Evolutionary conservation across 2,113 vertebrate genomes (phyloP), one percentile per base, ranked within the genome.

Genomic region (Seriola aureovittata): DNA sequence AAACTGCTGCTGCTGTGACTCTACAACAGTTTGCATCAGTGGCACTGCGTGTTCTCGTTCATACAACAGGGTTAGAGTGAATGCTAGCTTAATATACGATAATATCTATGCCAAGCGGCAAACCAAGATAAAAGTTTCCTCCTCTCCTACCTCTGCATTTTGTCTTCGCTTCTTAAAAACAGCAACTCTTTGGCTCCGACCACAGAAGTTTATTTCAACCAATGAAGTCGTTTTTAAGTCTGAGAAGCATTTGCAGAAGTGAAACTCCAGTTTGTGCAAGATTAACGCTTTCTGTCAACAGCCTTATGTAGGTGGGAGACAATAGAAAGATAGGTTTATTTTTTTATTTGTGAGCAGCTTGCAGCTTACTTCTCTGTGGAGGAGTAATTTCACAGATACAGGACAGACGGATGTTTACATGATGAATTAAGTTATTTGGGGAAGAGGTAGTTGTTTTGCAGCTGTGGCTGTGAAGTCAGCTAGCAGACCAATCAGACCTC

Each of bases 211-310:
- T 17, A 65, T 12, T 67, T 44, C 8, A 67, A 29, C 40, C 32
- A 54, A 21, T 71, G 13, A 52, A 25, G 62, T 19, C 0, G 12
- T 32, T 74, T 69, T 23, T 32, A 12, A 40, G 6, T 74, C 32
- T 38, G 59, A 68, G 34, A 67, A 29, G 25, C 16, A 29, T 74
- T 66, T 70, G 32, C 32, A 62, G 59, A 83, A 83, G 42, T 71
- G 48, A 78, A 83, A 78, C 40, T 77, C 16, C 17, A 21, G 50
- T 70, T 46, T 23, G 4, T 59, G 58, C 21, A 38, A 17, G 46
- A 34, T 44, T 46, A 42, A 8, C 8, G 40, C 8, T 8, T 42
- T 42, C 25, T 44, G 4, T 66, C 25, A 68, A 40, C 60, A 62
- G 79, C 42, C 23, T 23, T 75, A n/a, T 12, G 16, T 36, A 13